Base-by-base conservation (phyloP, 2,888 invertebrate genomes). In the Masnerella sp. region DNA sequence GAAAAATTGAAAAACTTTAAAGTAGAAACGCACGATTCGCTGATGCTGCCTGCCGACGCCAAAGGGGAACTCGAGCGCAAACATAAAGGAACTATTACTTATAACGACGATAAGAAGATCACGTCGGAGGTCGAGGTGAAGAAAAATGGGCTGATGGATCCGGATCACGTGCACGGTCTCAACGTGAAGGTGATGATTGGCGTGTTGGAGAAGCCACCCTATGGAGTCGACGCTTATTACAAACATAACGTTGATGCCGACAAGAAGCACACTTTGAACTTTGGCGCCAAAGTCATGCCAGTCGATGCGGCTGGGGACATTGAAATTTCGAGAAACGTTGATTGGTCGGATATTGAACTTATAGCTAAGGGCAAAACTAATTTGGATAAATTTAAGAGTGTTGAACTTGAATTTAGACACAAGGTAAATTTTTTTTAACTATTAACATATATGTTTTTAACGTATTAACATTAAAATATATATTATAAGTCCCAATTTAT, bases 1-100 rank as follows among this genome's bases (percentile, higher is more conserved):
- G 90, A 91, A 0, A 89, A 89, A 32, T 86, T 92, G 0, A 91
- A 90, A 59, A 89, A 90, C 74, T 79, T 92, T 42, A 91, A 90
- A 78, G 7, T 62, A 2, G 62, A 62, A 11, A 36, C 49, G 4
- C 70, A 70, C 22, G 70, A 70, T 17, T 40, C 54, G 72, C 17
- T 62, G 28, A 40, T 62, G 38, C n/a, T 82, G 3, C 83, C 88
- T 0, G 52, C 79, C 12, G 77, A 83, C 5, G 25, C 78, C 77
- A 30, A 80, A 75, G 78, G 70, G 74, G 2, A 80, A 0, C 69
- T 82, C 7, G 83, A 84, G 88, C 86, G 84, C 69, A 87, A 86
- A 7, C 68, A 88, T 1, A 83, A 85, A 8, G 84, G 89, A 40
- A 86, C 85, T 0, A 64, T 90, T 0, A 89, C 89, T 78, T 87